Evolutionary conservation across 2,888 invertebrate species (phyloP).

Genomic region (Eupeodes luniger): DNA sequence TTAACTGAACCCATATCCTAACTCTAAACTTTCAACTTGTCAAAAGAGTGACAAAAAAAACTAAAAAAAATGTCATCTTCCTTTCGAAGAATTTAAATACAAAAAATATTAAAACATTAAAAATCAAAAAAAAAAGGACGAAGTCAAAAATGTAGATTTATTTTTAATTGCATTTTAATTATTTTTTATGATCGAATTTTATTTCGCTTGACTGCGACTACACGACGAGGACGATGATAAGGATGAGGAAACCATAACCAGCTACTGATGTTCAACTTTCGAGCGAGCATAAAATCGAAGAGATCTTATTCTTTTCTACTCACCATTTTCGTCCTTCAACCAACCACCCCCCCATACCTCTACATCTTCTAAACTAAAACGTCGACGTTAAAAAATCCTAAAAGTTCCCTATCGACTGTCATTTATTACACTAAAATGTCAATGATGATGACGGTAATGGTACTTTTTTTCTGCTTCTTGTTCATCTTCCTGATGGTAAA

Average conservation of each 20-base stretch:
- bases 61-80: not conserved
- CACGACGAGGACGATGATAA: not conserved
- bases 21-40: no score
- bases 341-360: not conserved
- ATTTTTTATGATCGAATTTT: conserved; percentile 65
- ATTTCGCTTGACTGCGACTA: not conserved
- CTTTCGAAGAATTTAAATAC: no score
- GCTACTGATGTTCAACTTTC: not conserved
- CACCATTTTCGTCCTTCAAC: no score
- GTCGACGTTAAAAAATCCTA: conserved; percentile 21
- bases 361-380: conserved; percentile 10
- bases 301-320: not conserved
- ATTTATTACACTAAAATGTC: conserved; percentile 60
- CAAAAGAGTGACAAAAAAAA: not conserved
- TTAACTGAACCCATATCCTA: no score
- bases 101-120: not conserved
- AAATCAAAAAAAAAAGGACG: not conserved
- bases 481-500: not conserved
- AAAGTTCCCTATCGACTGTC: conserved; percentile 54
- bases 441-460: conserved; percentile 39
- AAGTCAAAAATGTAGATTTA: conserved; percentile 38
- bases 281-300: conserved; percentile 45
- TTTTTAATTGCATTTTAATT: conserved; percentile 72
- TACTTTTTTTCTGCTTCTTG: not conserved
- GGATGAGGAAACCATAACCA: not conserved